Evolutionary conservation across 2,113 vertebrate species (phyloP).

Genomic region (Pygoscelis adeliae): DNA sequence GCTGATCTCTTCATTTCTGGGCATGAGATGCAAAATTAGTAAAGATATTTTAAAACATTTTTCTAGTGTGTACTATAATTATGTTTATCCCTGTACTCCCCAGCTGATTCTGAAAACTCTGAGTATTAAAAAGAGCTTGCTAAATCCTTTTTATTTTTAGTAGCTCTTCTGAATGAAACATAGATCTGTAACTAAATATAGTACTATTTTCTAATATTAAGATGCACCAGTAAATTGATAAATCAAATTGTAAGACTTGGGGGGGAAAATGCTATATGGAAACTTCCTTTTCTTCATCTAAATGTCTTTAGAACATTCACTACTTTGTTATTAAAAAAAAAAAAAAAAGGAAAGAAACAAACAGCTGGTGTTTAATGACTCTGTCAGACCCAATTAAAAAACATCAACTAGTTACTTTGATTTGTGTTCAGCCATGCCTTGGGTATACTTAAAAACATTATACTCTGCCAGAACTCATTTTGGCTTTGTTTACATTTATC

Average conservation of each 20-base stretch:
- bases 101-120: conserved; percentile 54
- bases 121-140: conserved; percentile 30
- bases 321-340: conserved; percentile 51
- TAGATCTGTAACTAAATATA: background rate
- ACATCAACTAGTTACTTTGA: conserved; percentile 94
- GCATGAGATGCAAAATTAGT: conserved; percentile 52
- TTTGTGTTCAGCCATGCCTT: conserved; percentile 86
- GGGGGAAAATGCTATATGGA: background rate
- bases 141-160: conserved; percentile 55
- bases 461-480: conserved; percentile 76
- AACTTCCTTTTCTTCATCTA: conserved; percentile 43
- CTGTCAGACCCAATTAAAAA: conserved; percentile 96
- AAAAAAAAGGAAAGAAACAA: conserved; percentile 71
- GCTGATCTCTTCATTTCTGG: conserved; percentile 58
- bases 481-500: conserved; percentile 82
- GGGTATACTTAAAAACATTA: conserved; percentile 83
- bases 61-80: conserved; percentile 54
- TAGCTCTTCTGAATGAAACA: background rate
- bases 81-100: conserved; percentile 58
- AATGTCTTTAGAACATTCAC: conserved; percentile 28
- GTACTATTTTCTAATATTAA: background rate
- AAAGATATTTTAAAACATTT: conserved; percentile 61
- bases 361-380: conserved; percentile 98
- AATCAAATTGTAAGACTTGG: background rate
- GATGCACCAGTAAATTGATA: background rate